phyloP scores from a whole-genome alignment of 2,888 invertebrate species.

The Callyntrura guangdongensis region DNA sequence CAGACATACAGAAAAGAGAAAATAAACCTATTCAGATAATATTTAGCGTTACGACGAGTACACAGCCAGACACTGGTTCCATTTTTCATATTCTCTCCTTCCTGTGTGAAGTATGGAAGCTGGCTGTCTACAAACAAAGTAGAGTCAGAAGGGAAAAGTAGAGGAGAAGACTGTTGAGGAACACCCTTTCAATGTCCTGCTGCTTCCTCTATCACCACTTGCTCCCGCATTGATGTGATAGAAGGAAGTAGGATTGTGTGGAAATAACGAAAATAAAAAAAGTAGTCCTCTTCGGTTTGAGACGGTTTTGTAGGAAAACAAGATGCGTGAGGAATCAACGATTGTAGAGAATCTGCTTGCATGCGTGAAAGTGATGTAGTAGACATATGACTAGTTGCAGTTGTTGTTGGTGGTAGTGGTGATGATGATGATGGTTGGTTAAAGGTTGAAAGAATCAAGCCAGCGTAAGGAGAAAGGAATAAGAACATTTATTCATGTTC shows the following conservation, averaged over 20 bases:
- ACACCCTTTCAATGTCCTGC: slow-evolving; percentile 64
- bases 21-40: not conserved
- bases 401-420: no score
- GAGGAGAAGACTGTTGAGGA: slow-evolving; percentile 19
- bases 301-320: not conserved
- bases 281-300: slow-evolving; percentile 29
- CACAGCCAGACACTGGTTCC: not conserved
- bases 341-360: slow-evolving; percentile 7
- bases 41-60: slow-evolving; percentile 19
- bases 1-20: not conserved
- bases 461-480: slow-evolving; percentile 43
- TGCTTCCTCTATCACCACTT: slow-evolving; percentile 26
- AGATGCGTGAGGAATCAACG: slow-evolving; percentile 54
- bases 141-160: not conserved
- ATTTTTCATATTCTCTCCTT: slow-evolving; percentile 43
- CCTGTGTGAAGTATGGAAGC: slow-evolving; percentile 45
- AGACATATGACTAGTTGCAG: no score
- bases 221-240: slow-evolving; percentile 34
- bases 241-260: not conserved
- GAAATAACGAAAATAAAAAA: slow-evolving; percentile 13
- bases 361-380: no score
- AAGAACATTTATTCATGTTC: not conserved
- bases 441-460: no score
- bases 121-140: slow-evolving; percentile 41
- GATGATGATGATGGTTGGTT: no score